These are phyloP conservation scores for Aphidoletes aphidimyza DNA, from an alignment of 2,888 invertebrate genomes.

Conservation along the genomic window DNA sequence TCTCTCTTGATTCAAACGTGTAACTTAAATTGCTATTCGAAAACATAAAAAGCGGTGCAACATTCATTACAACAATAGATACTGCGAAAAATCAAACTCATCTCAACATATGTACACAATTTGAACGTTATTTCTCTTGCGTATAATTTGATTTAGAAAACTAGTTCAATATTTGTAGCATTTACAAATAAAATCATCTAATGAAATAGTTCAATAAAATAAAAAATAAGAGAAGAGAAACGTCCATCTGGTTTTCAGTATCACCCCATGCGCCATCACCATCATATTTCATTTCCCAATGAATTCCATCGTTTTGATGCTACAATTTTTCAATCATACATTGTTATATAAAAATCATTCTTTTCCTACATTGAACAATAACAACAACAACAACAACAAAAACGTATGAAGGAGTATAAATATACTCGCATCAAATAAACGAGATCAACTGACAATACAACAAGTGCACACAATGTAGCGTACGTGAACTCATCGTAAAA, in stretches of 20 bases:
- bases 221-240: neutral
- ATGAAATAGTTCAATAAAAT: neutral
- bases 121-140: neutral
- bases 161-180: conserved; percentile 3
- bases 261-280: neutral
- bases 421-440: neutral
- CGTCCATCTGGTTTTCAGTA: neutral
- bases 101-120: neutral
- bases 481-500: conserved; percentile 28
- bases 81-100: neutral
- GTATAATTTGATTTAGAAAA: neutral
- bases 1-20: neutral
- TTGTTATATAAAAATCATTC: neutral
- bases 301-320: neutral
- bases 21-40: neutral
- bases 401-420: too few relatives aligned
- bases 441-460: neutral
- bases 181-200: neutral
- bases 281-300: neutral
- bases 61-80: conserved; percentile 27
- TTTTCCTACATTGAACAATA: too few relatives aligned
- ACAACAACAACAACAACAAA: too few relatives aligned
- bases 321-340: neutral
- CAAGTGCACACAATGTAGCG: neutral
- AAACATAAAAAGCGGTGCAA: conserved; percentile 21